Evolutionary conservation across 2,888 invertebrate species (phyloP).

Genomic region (Thymelicus sylvestris): DNA sequence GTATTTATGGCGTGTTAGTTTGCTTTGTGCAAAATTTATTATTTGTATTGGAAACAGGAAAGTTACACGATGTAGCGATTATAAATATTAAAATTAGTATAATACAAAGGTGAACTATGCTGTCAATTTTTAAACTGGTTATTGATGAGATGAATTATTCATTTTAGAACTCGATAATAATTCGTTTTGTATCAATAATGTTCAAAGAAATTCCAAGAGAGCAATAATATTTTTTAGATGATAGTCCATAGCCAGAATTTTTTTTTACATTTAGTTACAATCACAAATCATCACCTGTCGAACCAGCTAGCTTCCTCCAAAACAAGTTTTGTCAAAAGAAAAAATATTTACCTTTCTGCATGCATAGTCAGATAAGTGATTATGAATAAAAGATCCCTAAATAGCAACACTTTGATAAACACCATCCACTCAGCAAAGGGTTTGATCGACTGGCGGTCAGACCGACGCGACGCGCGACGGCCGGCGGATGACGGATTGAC

Average conservation of each 20-base stretch:
- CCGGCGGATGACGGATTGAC: conserved; percentile 33
- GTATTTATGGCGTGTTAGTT: conserved; percentile 35
- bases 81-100: conserved; percentile 18
- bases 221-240: no score
- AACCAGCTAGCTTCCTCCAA: no score
- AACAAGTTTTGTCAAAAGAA: no score
- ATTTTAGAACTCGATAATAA: not conserved
- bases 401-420: conserved; percentile 18
- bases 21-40: conserved; percentile 30
- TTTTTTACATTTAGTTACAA: no score
- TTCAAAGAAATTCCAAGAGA: no score
- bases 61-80: conserved; percentile 8
- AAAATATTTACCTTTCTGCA: not conserved
- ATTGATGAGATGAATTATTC: not conserved
- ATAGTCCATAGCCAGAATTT: no score
- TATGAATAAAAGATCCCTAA: not conserved
- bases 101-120: not conserved
- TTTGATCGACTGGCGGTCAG: conserved; percentile 31
- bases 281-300: no score
- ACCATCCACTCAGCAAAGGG: conserved; percentile 32
- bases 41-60: conserved; percentile 13
- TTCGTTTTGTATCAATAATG: no score
- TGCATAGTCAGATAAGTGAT: not conserved
- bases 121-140: not conserved
- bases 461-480: conserved; percentile 16